Percentiles rank a stretch among this genome's conserved stretches.
These are phyloP conservation scores for Odobenus rosmarus DNA, from an alignment of 2,113 vertebrate species.

Conservation along the genomic window DNA sequence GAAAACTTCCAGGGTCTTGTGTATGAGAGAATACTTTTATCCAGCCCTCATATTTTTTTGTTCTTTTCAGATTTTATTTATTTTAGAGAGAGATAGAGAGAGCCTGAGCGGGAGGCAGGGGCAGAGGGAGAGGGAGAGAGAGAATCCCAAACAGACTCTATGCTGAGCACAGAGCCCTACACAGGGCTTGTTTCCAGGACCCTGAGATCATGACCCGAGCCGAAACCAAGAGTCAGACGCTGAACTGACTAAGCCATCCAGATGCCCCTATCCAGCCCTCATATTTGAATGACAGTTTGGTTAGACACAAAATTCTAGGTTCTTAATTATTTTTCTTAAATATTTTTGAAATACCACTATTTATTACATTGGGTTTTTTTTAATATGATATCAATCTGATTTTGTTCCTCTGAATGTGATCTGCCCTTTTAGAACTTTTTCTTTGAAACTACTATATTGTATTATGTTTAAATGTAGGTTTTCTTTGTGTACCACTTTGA, in stretches of 20 bases:
- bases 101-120: accelerated
- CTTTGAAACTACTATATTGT: neutral
- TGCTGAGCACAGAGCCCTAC: neutral
- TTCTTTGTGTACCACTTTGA: neutral
- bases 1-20: neutral
- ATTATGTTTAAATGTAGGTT: neutral
- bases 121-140: neutral
- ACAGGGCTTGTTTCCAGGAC: neutral
- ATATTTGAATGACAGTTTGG: neutral
- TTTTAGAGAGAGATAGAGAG: neutral
- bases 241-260: neutral
- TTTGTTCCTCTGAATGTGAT: neutral
- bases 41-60: neutral
- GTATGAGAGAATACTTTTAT: neutral
- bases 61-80: neutral
- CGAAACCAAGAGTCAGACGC: neutral
- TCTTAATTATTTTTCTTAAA: neutral
- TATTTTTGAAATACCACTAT: neutral
- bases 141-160: neutral
- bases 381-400: neutral
- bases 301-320: neutral
- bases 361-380: neutral
- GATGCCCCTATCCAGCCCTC: neutral
- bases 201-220: neutral
- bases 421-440: neutral